phyloP scores from a whole-genome alignment of 1,140 invertebrate genomes.

The Drosophila azteca region DNA sequence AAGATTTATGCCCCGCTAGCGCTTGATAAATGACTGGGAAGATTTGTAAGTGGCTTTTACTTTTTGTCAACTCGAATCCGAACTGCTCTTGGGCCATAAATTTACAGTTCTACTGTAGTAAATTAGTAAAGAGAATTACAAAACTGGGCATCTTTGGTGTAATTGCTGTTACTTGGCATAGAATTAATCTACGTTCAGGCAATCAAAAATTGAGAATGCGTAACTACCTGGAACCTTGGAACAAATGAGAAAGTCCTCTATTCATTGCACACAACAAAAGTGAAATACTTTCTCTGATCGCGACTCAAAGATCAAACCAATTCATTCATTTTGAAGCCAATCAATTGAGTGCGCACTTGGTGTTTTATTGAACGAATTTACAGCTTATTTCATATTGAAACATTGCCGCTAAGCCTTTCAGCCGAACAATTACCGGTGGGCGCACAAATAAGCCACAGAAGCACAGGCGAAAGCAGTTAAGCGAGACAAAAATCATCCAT shows the following conservation, averaged over 20 bases:
- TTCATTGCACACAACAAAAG: background rate
- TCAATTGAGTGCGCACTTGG: background rate
- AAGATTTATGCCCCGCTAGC: conserved; percentile 67
- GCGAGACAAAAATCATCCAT: conserved; percentile 34
- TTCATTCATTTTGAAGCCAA: conserved; percentile 11
- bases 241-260: background rate
- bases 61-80: conserved; percentile 40
- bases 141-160: conserved; percentile 35
- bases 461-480: conserved; percentile 36
- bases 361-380: conserved; percentile 47
- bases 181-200: conserved; percentile 12
- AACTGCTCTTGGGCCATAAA: conserved; percentile 53
- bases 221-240: background rate
- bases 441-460: conserved; percentile 46
- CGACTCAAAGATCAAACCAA: too few relatives aligned
- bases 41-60: conserved; percentile 61
- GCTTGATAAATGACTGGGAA: conserved; percentile 71
- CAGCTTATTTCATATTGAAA: conserved; percentile 15
- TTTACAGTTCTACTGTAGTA: conserved; percentile 53
- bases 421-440: conserved; percentile 38
- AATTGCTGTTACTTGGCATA: conserved; percentile 21
- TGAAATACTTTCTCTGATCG: too few relatives aligned
- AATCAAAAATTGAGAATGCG: conserved; percentile 31
- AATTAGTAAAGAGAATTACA: conserved; percentile 46
- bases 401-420: conserved; percentile 29